A percentile compares a stretch with the other conserved stretches of the same genome.
These are phyloP conservation scores for Chymomyza fuscimana DNA, from an alignment of 2,888 invertebrate genomes.

Conservation along the genomic window DNA sequence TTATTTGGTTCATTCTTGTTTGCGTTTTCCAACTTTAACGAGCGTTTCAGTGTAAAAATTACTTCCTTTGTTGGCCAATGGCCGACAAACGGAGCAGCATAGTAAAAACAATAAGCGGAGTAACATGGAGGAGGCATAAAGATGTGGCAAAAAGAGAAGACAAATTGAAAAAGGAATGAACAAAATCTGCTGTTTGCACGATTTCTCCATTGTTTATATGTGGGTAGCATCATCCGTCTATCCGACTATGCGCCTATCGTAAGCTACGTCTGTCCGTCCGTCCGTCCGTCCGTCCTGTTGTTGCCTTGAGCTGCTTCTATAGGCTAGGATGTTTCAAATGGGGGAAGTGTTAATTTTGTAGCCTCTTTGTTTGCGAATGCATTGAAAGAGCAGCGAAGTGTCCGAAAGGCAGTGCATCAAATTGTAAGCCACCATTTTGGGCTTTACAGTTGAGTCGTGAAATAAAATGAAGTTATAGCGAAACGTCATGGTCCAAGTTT, in stretches of 20 bases:
- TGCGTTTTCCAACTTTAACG: constrained; percentile 60
- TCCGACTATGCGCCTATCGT: constrained; percentile 39
- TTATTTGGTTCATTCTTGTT: constrained; percentile 27
- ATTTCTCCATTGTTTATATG: constrained; percentile 9
- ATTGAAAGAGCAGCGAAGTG: neutral
- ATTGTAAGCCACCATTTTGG: neutral
- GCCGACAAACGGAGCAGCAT: constrained; percentile 46
- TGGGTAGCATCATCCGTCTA: constrained; percentile 28
- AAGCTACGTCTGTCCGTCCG: constrained; percentile 19
- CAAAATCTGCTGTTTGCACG: constrained; percentile 65
- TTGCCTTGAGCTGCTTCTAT: constrained; percentile 65
- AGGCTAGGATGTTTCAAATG: constrained; percentile 28
- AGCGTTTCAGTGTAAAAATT: constrained; percentile 58
- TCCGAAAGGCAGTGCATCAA: neutral
- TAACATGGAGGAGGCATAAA: neutral
- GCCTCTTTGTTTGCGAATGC: constrained; percentile 61
- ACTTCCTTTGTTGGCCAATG: constrained; percentile 60
- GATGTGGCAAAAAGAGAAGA: constrained; percentile 53
- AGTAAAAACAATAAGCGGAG: neutral
- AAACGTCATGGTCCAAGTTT: neutral
- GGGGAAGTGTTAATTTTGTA: constrained; percentile 68
- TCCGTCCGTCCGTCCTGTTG: constrained; percentile 19
- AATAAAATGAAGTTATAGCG: neutral
- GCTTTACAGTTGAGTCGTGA: neutral
- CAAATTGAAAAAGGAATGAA: constrained; percentile 58